Conservation (phyloP, 1,140 invertebrate genomes). For the Diorhabda elongata region DNA sequence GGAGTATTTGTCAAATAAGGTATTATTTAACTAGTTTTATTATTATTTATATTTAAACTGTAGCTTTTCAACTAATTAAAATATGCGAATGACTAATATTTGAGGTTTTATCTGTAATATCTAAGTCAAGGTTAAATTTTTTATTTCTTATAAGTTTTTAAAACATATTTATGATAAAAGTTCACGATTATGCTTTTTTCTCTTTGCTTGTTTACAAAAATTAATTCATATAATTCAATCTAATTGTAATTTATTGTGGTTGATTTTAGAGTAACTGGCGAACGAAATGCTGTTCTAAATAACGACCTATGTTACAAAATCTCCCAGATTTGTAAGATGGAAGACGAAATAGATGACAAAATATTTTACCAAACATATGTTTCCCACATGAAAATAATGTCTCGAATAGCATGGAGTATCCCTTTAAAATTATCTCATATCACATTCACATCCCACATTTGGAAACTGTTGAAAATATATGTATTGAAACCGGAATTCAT, state of each 20-base stretch:
- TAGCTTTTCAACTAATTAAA: too few species aligned
- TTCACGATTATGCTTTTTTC: too few species aligned
- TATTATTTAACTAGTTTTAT: too few species aligned
- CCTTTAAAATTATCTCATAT: slow-evolving; percentile 58
- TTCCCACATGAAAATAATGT: slow-evolving; percentile 77
- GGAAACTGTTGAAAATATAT: slow-evolving; percentile 68
- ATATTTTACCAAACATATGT: slow-evolving; percentile 79
- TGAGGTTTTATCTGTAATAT: too few species aligned
- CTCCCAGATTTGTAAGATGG: slow-evolving; percentile 54
- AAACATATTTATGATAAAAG: too few species aligned
- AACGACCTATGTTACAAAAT: slow-evolving; percentile 14
- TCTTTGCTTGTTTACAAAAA: too few species aligned
- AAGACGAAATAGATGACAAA: slow-evolving; percentile 84
- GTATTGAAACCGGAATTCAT: slow-evolving; percentile 71
- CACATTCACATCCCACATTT: slow-evolving; percentile 61
- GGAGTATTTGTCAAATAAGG: too few species aligned
- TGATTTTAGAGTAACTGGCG: slow-evolving; percentile 33
- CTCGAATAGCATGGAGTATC: slow-evolving; percentile 69
- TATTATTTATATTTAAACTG: too few species aligned
- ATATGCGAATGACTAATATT: too few species aligned
- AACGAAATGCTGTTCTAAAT: slow-evolving; percentile 26
- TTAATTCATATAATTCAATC: slow-evolving; percentile 3
- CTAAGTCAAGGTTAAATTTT: too few species aligned
- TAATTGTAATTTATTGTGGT: slow-evolving; percentile 31
- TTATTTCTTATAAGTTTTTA: too few species aligned